phyloP scores from a whole-genome alignment of 2,797 vertebrate species.

The Xenentodon cancila region DNA sequence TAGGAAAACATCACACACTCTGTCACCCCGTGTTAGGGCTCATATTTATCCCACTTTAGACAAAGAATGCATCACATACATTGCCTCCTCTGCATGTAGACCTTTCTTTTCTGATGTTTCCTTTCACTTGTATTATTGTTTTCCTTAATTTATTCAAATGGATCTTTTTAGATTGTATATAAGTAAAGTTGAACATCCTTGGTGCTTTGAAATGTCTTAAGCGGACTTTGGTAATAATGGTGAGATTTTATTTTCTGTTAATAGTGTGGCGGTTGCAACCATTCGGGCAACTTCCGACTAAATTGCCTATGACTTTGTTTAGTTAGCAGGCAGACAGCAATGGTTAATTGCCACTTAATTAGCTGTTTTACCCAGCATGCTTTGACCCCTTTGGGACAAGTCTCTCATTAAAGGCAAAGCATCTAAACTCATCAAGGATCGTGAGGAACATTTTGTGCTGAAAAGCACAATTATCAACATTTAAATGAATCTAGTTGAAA shows the following conservation, averaged over 20 bases:
- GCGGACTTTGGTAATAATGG: conserved; percentile 36
- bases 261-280: conserved; percentile 39
- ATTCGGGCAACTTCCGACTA: conserved; percentile 64
- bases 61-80: conserved; percentile 73
- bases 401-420: conserved; percentile 79
- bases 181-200: conserved; percentile 50
- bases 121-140: conserved; percentile 19
- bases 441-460: conserved; percentile 49
- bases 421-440: conserved; percentile 57
- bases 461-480: conserved; percentile 72
- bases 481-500: conserved; percentile 55
- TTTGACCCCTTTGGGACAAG: conserved; percentile 81
- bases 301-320: conserved; percentile 74
- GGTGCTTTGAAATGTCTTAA: conserved; percentile 50
- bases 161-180: conserved; percentile 33
- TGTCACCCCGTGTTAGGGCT: conserved; percentile 79
- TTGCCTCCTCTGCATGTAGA: conserved; percentile 40
- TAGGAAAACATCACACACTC: conserved; percentile 83
- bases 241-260: conserved; percentile 4
- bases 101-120: conserved; percentile 16
- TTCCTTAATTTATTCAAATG: conserved; percentile 53
- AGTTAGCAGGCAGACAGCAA: conserved; percentile 76
- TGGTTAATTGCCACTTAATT: conserved; percentile 86
- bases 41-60: conserved; percentile 80
- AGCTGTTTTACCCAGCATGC: conserved; percentile 78